Percentiles rank a stretch among this genome's conserved stretches.
Conservation (phyloP, 2,113 vertebrate species). For the human (Homo sapiens) region DNA sequence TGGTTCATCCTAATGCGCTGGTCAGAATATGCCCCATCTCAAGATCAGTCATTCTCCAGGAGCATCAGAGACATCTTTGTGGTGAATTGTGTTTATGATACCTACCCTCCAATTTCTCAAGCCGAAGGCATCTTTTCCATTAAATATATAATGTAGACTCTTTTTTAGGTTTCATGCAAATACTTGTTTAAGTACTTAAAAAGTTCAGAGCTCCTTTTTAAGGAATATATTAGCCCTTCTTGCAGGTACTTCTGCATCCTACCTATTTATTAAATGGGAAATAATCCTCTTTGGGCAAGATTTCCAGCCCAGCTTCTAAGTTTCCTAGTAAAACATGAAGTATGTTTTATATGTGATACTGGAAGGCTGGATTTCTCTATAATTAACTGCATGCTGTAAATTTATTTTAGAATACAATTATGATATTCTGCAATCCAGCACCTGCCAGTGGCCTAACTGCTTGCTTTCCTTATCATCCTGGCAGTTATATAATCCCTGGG, state of each 20-base stretch:
- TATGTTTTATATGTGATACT: not conserved
- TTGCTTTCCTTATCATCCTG: not conserved
- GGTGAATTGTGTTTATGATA: slow-evolving; percentile 8
- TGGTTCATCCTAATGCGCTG: not conserved
- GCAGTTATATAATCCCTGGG: not conserved
- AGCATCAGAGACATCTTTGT: not conserved
- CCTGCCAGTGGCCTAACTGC: slow-evolving; percentile 4
- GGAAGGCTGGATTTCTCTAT: not conserved
- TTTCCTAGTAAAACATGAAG: not conserved
- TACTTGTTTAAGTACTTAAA: not conserved
- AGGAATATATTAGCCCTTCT: not conserved
- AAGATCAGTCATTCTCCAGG: not conserved
- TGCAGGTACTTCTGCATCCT: not conserved
- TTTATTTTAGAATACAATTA: not conserved
- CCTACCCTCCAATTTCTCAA: not conserved
- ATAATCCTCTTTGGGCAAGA: not conserved
- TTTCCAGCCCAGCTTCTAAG: not conserved
- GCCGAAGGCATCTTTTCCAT: not conserved
- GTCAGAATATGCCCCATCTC: not conserved
- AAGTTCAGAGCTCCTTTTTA: not conserved
- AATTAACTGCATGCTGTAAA: slow-evolving; percentile 7
- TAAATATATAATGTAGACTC: not conserved
- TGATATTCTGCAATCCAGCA: not conserved
- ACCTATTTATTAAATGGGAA: not conserved
- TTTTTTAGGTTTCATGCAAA: not conserved